Evolutionary conservation across 2,797 vertebrate species (phyloP).

Genomic region (Urosaurus nigricauda): DNA sequence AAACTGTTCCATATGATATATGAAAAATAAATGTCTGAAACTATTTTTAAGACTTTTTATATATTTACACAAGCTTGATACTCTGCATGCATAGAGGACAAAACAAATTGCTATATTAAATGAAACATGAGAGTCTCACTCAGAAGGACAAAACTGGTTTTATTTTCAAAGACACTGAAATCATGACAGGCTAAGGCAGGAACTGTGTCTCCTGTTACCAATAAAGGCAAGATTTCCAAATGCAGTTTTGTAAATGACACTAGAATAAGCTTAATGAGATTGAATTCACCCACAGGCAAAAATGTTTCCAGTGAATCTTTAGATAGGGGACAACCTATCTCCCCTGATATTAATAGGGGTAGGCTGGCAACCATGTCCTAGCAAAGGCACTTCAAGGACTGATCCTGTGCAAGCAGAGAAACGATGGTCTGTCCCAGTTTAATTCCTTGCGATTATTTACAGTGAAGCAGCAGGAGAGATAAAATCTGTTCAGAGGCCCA

Average conservation of each 20-base stretch:
- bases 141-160: conserved; percentile 74
- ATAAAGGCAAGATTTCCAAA: conserved; percentile 63
- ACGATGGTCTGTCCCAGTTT: conserved; percentile 53
- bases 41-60: neutral
- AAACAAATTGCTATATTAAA: conserved; percentile 4
- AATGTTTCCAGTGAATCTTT: conserved; percentile 65
- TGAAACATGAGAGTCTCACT: conserved; percentile 56
- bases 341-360: conserved; percentile 40
- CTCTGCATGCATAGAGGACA: conserved; percentile 35
- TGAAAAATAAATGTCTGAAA: neutral
- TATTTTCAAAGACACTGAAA: conserved; percentile 72
- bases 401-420: conserved; percentile 52
- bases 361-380: conserved; percentile 62
- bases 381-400: conserved; percentile 76
- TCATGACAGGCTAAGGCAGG: conserved; percentile 65
- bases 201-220: conserved; percentile 69
- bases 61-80: neutral
- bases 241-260: conserved; percentile 59
- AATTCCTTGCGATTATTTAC: conserved; percentile 60
- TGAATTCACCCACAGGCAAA: conserved; percentile 45
- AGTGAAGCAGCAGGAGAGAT: conserved; percentile 67
- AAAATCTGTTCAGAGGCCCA: conserved; percentile 52
- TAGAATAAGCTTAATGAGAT: conserved; percentile 48
- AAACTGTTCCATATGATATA: conserved; percentile 14
- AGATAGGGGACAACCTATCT: conserved; percentile 59